Conservation (phyloP, 2,797 vertebrate species). For the Chromis chromis region DNA sequence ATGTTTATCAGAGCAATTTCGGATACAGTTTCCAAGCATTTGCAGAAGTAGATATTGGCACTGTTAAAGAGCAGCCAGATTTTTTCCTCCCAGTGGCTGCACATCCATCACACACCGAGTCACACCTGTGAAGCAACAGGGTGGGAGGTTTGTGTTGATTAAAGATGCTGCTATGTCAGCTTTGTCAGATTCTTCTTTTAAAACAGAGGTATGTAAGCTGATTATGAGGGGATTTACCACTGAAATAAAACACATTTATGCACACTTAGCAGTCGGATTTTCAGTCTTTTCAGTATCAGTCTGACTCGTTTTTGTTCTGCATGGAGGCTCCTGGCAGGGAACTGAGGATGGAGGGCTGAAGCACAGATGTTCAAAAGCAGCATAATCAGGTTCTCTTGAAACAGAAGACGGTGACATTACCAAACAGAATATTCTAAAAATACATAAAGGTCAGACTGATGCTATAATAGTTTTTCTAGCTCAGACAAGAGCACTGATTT, state of each 20-base stretch:
- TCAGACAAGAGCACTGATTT: slow-evolving; percentile 1
- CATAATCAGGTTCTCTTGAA: slow-evolving; percentile 19
- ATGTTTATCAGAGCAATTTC: slow-evolving; percentile 14
- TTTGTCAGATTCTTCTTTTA: not conserved
- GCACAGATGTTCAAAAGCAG: slow-evolving; percentile 6
- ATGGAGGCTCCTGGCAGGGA: not conserved
- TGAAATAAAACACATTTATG: not conserved
- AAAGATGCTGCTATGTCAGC: not conserved
- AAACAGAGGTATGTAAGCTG: not conserved
- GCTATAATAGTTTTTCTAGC: not conserved
- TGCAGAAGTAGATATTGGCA: slow-evolving; percentile 14
- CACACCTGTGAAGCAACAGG: not conserved
- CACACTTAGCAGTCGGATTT: not conserved
- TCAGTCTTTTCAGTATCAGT: not conserved
- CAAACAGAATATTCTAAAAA: slow-evolving; percentile 5
- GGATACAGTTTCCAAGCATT: slow-evolving; percentile 6
- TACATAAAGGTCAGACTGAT: slow-evolving; percentile 18
- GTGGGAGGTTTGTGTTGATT: not conserved
- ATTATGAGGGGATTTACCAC: not conserved
- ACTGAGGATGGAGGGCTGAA: not conserved
- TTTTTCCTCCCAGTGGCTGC: not conserved
- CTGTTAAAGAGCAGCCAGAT: slow-evolving; percentile 5
- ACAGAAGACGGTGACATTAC: slow-evolving; percentile 7
- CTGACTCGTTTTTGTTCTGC: not conserved
- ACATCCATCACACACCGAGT: too few species aligned